These are phyloP conservation scores for Cuculus canorus DNA, from an alignment of 2,797 vertebrate species.

Conservation along the genomic window DNA sequence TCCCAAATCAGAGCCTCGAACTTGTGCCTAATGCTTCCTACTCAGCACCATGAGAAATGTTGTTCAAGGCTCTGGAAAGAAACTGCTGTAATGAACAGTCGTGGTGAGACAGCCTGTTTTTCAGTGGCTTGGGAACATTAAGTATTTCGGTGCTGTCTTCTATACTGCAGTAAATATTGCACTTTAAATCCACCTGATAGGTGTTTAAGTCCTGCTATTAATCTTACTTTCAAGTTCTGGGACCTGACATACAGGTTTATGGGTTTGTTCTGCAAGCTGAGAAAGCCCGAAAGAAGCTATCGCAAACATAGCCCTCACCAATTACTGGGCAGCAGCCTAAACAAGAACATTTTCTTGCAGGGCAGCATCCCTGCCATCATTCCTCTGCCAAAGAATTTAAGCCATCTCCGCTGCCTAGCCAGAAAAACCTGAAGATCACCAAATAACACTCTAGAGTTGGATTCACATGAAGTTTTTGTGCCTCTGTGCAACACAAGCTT, in stretches of 20 bases:
- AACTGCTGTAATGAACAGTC: background rate
- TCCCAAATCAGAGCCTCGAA: background rate
- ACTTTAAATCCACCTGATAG: background rate
- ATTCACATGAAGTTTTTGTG: background rate
- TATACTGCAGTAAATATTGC: background rate
- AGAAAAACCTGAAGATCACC: background rate
- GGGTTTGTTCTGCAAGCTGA: background rate
- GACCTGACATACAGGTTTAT: background rate
- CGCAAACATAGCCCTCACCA: background rate
- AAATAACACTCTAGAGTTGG: background rate
- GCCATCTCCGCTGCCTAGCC: background rate
- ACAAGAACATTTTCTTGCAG: background rate
- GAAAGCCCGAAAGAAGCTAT: background rate
- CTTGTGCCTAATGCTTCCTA: background rate
- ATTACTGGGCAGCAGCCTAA: background rate
- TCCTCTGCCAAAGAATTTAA: background rate
- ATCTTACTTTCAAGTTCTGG: background rate
- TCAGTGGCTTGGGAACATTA: background rate
- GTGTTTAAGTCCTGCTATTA: background rate
- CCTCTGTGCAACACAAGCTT: background rate
- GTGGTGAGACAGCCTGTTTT: background rate
- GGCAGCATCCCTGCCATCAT: background rate
- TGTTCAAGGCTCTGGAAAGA: background rate
- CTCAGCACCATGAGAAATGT: background rate
- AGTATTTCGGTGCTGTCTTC: background rate